A percentile compares a stretch with the other conserved stretches of the same genome.
Evolutionary conservation across 2,888 invertebrate species (phyloP).

Genomic region (Lacanobia oleracea): DNA sequence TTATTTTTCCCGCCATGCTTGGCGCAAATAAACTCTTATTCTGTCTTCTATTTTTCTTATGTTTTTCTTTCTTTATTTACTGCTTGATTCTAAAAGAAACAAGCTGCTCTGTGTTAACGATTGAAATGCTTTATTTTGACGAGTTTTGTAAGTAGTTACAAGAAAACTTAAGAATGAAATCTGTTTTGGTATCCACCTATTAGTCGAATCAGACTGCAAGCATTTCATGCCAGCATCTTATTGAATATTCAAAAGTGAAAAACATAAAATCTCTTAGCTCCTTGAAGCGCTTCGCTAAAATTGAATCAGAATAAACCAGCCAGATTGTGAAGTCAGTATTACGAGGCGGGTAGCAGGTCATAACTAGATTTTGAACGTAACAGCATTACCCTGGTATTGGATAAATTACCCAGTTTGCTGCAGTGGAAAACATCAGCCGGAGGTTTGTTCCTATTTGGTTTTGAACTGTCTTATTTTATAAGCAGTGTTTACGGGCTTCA

Average conservation of each 20-base stretch:
- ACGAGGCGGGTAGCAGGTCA: constrained; percentile 19
- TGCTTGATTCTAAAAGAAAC: too few species aligned
- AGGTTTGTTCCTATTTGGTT: background rate
- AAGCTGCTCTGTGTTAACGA: background rate
- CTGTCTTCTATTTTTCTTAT: too few species aligned
- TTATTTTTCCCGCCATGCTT: too few species aligned
- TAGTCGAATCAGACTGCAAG: background rate
- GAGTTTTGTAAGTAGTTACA: too few species aligned
- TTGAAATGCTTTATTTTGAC: too few species aligned
- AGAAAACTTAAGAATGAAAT: too few species aligned
- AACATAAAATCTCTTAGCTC: constrained; percentile 11
- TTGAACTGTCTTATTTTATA: background rate
- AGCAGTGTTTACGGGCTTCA: background rate
- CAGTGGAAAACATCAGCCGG: constrained; percentile 36
- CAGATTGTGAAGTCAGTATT: constrained; percentile 25
- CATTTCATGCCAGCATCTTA: background rate
- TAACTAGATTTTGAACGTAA: constrained; percentile 55
- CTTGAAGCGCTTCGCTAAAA: constrained; percentile 39
- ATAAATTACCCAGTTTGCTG: constrained; percentile 34
- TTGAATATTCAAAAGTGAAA: background rate
- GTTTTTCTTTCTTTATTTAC: too few species aligned
- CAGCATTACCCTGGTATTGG: constrained; percentile 40
- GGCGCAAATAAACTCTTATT: too few species aligned
- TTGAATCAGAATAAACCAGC: constrained; percentile 49
- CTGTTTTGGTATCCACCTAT: too few species aligned